Percentiles rank a stretch among this genome's conserved stretches.
phyloP scores from a whole-genome alignment of 2,113 vertebrate genomes.

The Sturnus vulgaris region DNA sequence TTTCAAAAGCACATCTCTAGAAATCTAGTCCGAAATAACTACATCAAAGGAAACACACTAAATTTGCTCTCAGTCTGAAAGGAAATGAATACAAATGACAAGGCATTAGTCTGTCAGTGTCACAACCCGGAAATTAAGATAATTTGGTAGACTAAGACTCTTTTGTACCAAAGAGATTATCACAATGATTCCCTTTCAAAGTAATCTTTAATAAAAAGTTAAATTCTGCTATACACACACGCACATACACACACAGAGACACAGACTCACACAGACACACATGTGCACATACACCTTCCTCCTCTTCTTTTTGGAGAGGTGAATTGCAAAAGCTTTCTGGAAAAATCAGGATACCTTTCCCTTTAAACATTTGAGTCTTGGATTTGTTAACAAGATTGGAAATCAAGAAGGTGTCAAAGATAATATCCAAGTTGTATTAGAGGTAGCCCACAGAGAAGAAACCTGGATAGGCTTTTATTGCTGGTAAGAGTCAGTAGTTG shows the following conservation, averaged over 20 bases:
- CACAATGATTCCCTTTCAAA: background rate
- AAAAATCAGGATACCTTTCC: background rate
- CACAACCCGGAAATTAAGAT: constrained; percentile 4
- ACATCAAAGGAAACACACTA: background rate
- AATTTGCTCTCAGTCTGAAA: background rate
- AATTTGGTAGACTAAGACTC: background rate
- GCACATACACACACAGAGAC: background rate
- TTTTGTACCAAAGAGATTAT: background rate
- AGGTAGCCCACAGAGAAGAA: background rate
- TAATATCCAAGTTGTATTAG: background rate
- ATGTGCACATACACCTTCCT: accelerated
- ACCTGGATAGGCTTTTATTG: background rate
- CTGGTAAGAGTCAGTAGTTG: background rate
- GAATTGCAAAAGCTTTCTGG: background rate
- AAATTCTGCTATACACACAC: background rate
- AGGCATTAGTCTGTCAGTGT: background rate
- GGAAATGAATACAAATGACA: constrained; percentile 8
- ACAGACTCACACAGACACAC: background rate
- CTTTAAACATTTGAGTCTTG: background rate
- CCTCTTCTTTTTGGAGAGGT: background rate
- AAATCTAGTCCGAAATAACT: background rate
- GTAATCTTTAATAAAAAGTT: background rate
- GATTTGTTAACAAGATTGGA: background rate
- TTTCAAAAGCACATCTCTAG: background rate
- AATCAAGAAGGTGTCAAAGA: background rate